These are phyloP conservation scores for Microplitis mediator DNA, from an alignment of 1,140 invertebrate species.

Conservation along the genomic window DNA sequence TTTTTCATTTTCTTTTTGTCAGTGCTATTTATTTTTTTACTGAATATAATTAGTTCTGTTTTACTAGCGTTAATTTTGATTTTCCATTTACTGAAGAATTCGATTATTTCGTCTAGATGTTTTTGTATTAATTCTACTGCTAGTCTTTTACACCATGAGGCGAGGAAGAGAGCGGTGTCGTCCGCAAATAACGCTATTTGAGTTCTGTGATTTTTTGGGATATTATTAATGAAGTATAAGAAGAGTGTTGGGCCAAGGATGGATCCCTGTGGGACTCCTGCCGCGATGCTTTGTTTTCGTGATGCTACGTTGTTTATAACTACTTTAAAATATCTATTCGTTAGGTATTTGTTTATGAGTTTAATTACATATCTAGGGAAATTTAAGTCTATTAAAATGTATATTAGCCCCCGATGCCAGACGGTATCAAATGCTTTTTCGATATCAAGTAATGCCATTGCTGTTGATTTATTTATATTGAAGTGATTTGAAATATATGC, in stretches of 20 bases:
- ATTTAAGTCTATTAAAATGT: constrained; percentile 35
- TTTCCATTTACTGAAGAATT: too few relatives aligned
- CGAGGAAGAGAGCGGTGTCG: constrained; percentile 16
- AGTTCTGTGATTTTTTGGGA: constrained; percentile 20
- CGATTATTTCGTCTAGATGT: too few relatives aligned
- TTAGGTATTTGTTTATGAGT: constrained; percentile 31
- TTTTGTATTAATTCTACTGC: too few relatives aligned
- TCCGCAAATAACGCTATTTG: constrained; percentile 31
- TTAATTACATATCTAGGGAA: constrained; percentile 31
- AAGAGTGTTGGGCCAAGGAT: constrained; percentile 28
- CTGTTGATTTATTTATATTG: constrained; percentile 35
- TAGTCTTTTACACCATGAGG: constrained; percentile 10
- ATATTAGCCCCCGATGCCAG: constrained; percentile 44
- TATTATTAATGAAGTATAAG: constrained; percentile 25
- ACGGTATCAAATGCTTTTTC: constrained; percentile 47
- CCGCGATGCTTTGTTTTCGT: constrained; percentile 16
- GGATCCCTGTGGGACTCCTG: constrained; percentile 42
- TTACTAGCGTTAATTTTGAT: too few relatives aligned
- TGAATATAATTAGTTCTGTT: too few relatives aligned
- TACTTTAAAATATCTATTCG: constrained; percentile 35
- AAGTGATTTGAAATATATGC: constrained; percentile 36
- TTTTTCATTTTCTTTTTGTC: too few relatives aligned
- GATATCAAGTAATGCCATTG: constrained; percentile 41
- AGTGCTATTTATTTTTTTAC: too few relatives aligned
- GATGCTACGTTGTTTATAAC: constrained; percentile 24